Base-by-base conservation (phyloP, 2,113 vertebrate genomes). In the Dascyllus trimaculatus region DNA sequence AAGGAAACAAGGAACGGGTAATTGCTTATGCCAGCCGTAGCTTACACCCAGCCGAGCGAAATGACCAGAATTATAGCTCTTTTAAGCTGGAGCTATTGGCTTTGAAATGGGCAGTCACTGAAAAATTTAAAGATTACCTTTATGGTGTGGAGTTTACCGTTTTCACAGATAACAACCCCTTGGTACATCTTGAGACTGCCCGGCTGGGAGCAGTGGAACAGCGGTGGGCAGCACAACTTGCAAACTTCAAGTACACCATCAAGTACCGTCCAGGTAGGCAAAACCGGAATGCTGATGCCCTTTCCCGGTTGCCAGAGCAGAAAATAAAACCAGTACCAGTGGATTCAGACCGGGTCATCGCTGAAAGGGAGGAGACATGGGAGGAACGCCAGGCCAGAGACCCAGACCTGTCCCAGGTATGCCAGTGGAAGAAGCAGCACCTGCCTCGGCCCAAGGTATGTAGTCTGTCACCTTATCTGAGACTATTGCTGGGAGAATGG, bases 71-170 rank as follows among this genome's bases (percentile, higher is more conserved):
- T 2, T 80, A 71, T 1, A 77, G 78, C 24, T 71, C 67, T 0
- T 80, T 77, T 1, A 68, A 81, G 0, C 1, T 76, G 22, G 61
- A 79, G 1, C 35, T 75, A 0, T n/a, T 85, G 2, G 46, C 53
- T 0, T 2, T 80, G 2, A 80, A 75, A 59, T 81, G 78, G 68
- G 57, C 73, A 0, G 24, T 76, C 1, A 54, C 38, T 0, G 43
- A 81, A 1, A 75, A 65, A 2, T 80, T 71, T 4, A 71, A 71
- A 51, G 62, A 76, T 8, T 71, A 76, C 9, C 17, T 81, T 0
- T 78, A 22, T 22, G 63, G 69, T 10, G 17, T 65, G 4, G 19
- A 59, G 0, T 70, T 80, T 1, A 46, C 35, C 15, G 22, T 71
- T 0, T 71, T 45, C 4, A 72, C 60, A 14, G 68, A 69, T 3